Conservation (phyloP, 2,113 vertebrate species). For the Tychaedon coryphoeus region DNA sequence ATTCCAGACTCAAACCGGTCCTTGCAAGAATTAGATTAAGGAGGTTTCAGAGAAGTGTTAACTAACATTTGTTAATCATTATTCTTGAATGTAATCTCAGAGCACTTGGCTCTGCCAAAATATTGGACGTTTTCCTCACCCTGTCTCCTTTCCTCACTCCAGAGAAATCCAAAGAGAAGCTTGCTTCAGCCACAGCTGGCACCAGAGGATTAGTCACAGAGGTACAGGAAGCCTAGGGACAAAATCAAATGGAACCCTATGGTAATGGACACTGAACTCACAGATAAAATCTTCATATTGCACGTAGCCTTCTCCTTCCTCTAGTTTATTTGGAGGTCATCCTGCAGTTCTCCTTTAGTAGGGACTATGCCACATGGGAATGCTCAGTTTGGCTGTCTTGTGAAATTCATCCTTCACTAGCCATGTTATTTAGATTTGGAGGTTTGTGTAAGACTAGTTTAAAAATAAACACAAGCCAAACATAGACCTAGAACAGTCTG, state of each 20-base stretch:
- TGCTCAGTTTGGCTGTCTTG: background rate
- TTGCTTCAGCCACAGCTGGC: background rate
- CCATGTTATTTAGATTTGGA: background rate
- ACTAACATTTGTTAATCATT: conserved; percentile 2
- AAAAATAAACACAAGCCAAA: background rate
- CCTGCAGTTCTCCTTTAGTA: background rate
- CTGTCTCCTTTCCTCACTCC: background rate
- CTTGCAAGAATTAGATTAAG: background rate
- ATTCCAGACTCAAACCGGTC: background rate
- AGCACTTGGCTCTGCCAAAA: background rate
- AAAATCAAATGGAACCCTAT: background rate
- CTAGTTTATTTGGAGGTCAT: background rate
- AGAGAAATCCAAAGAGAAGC: background rate
- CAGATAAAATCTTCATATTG: background rate
- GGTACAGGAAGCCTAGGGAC: background rate
- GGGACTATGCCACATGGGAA: background rate
- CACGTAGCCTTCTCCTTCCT: background rate
- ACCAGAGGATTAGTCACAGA: background rate
- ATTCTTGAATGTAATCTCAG: background rate
- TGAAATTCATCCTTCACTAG: background rate
- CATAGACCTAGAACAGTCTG: background rate
- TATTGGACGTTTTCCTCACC: background rate
- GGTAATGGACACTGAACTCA: background rate
- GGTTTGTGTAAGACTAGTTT: background rate
- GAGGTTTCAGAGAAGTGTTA: background rate